Evolutionary conservation across 2,888 invertebrate species (phyloP).

Genomic region (Micoletzkya japonica): DNA sequence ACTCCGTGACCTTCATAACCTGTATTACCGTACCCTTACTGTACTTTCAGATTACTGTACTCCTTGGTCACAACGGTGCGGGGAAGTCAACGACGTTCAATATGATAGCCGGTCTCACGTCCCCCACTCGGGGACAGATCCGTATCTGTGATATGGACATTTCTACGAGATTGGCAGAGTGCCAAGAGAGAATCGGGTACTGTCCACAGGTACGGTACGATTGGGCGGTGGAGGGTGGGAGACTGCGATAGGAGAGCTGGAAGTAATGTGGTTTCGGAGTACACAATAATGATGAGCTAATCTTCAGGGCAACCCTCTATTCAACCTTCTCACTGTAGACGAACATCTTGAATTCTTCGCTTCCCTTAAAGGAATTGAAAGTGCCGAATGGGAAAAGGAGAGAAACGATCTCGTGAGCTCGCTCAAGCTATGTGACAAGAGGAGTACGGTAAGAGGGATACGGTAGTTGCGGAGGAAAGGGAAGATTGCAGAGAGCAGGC

Average conservation of each 20-base stretch:
- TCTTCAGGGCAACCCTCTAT: constrained; percentile 51
- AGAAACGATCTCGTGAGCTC: constrained; percentile 36
- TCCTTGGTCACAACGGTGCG: constrained; percentile 63
- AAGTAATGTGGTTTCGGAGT: background rate
- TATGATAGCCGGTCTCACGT: constrained; percentile 49
- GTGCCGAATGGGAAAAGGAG: constrained; percentile 33
- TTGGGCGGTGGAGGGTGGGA: background rate
- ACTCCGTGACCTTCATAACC: background rate
- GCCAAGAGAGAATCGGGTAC: constrained; percentile 48
- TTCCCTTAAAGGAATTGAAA: constrained; percentile 46
- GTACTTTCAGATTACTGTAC: constrained; percentile 52
- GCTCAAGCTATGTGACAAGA: constrained; percentile 43
- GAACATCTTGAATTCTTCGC: constrained; percentile 58
- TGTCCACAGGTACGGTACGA: constrained; percentile 46
- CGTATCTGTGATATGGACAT: constrained; percentile 49
- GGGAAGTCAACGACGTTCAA: constrained; percentile 55
- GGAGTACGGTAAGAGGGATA: constrained; percentile 33
- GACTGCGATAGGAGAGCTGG: background rate
- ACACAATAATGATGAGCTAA: background rate
- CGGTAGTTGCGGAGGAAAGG: background rate
- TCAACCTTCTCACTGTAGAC: constrained; percentile 52
- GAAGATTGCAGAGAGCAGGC: background rate
- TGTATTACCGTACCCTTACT: too few species aligned
- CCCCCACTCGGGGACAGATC: constrained; percentile 45
- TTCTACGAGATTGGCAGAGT: constrained; percentile 36